phyloP scores from a whole-genome alignment of 64 coral and sea anemone species.

The Stylophora pistillata region DNA sequence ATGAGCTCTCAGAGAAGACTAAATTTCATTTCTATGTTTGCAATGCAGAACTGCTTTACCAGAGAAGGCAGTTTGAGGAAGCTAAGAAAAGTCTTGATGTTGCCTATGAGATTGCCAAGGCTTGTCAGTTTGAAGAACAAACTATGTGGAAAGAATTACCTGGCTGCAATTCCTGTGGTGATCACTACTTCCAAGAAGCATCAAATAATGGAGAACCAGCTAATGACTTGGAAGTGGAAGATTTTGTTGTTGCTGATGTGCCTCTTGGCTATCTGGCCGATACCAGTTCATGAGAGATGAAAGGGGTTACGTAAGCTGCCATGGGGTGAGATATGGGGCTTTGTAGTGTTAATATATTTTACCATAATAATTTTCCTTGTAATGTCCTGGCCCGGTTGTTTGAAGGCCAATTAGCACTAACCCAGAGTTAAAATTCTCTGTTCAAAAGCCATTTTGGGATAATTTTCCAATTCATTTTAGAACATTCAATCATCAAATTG shows the following conservation, averaged over 20 bases:
- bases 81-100: constrained; percentile 52
- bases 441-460: too few relatives aligned
- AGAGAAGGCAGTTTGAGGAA: constrained; percentile 52
- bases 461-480: too few relatives aligned
- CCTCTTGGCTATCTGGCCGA: constrained; percentile 15
- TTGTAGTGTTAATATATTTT: too few relatives aligned
- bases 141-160: not conserved
- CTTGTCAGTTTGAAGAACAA: constrained; percentile 26
- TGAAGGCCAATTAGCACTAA: too few relatives aligned
- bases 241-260: not conserved
- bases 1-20: constrained; percentile 59
- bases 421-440: too few relatives aligned
- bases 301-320: too few relatives aligned
- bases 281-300: not conserved
- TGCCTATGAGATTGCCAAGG: constrained; percentile 40
- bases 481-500: too few relatives aligned
- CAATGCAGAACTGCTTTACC: constrained; percentile 48
- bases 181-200: not conserved
- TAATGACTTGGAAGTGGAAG: not conserved
- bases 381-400: too few relatives aligned
- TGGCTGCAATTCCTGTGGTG: not conserved
- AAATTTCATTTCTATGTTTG: constrained; percentile 81
- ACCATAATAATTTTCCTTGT: too few relatives aligned
- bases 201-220: not conserved
- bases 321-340: too few relatives aligned